Evolutionary conservation across 2,888 invertebrate genomes (phyloP).

Genomic region (Metellina segmentata): DNA sequence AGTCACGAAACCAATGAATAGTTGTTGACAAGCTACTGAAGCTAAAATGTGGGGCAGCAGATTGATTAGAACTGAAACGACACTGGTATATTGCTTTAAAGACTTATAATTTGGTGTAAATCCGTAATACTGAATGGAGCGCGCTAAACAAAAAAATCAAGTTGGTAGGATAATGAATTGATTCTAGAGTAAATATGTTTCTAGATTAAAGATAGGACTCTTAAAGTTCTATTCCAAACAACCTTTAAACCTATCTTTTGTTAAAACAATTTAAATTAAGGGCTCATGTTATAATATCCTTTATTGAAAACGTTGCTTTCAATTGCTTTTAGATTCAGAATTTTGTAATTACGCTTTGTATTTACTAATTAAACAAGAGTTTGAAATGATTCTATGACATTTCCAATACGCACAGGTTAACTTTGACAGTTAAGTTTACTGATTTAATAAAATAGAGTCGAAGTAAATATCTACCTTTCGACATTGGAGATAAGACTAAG

Average conservation of each 20-base stretch:
- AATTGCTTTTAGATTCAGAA: too few species aligned
- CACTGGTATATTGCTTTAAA: neutral
- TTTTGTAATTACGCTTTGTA: too few species aligned
- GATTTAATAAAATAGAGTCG: neutral
- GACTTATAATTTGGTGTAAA: neutral
- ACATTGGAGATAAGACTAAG: constrained; percentile 96
- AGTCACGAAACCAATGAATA: constrained; percentile 50
- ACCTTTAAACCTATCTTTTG: neutral
- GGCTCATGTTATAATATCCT: neutral
- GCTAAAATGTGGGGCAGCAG: constrained; percentile 44
- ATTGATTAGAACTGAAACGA: constrained; percentile 34
- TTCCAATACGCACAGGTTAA: too few species aligned
- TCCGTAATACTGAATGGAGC: neutral
- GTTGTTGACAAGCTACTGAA: constrained; percentile 61
- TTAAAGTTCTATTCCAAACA: neutral
- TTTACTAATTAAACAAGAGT: neutral
- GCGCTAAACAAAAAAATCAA: neutral
- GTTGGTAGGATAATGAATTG: neutral
- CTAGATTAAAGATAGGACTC: neutral
- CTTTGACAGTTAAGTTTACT: neutral
- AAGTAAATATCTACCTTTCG: constrained; percentile 86
- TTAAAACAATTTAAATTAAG: neutral
- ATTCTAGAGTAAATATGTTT: neutral
- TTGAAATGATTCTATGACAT: neutral
- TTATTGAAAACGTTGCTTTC: too few species aligned